Base-by-base conservation (phyloP, 2,888 invertebrate genomes). In the Serripes groenlandicus region DNA sequence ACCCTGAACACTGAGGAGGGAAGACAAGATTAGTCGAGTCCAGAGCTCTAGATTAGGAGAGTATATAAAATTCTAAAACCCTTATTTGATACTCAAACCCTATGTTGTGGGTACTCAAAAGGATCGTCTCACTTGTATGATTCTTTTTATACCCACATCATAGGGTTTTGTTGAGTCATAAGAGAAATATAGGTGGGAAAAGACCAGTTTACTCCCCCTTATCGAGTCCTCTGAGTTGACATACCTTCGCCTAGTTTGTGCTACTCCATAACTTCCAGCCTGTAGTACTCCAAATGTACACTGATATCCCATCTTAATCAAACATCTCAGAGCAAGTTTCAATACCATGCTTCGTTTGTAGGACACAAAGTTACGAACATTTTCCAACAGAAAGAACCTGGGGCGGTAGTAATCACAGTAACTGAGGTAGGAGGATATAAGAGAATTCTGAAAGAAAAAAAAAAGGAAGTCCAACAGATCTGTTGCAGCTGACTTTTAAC, bases 351-450 rank as follows among this genome's bases (percentile, higher is more conserved):
- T 96, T 79, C 96, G 96, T 93, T 98, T 97, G 93, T 97, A 98
- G 0, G 97, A 96, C 0, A 97, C 97, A 94, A 98, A 98, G 94
- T 97, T 98, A 68, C 97, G 95, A 0, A 98, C 98, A 92, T 98
- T 98, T 94, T 98, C 98, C 92, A 98, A 95, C 32, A 98, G 96
- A 92, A 98, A 97, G 94, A 96, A 98, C 90, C 96, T 96, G 0
- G 98, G 98, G 7, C 97, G 96, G 92, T 97, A 98, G 94, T 96
- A 98, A 94, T 98, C 98, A 93, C 97, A 97, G 94, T 96, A 98
- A 34, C 97, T 97, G 28, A 98, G 95, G 93, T 96, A 97, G 0
- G 97, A 96, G 0, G 97, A 97, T 28, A 98, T 97, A 21, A 98
- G 95, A 0, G 98, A 98, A 94, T 97, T 98, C 95, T 95, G 94